Evolutionary conservation across 1,140 invertebrate genomes (phyloP).

Genomic region (Ladona fulva): DNA sequence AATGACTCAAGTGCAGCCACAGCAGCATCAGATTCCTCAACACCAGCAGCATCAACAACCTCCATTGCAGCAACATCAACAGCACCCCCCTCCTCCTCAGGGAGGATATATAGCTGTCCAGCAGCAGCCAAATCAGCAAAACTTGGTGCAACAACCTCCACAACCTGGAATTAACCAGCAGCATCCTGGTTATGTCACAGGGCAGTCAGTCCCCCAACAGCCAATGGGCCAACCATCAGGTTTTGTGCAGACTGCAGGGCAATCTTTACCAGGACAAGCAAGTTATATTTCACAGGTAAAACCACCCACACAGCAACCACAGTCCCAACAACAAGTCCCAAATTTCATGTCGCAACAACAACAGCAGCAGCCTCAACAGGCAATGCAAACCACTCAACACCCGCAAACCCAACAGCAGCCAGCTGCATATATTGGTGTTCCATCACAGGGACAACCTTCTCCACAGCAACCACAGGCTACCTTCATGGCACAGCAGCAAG

Average conservation of each 20-base stretch:
- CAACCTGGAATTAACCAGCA: neutral
- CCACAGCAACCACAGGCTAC: constrained; percentile 3
- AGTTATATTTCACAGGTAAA: neutral
- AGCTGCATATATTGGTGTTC: constrained; percentile 9
- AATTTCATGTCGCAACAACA: constrained; percentile 24
- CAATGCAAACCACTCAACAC: constrained; percentile 32
- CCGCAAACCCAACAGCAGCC: constrained; percentile 29
- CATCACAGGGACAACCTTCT: constrained; percentile 17
- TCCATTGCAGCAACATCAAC: constrained; percentile 21
- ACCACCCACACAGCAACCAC: constrained; percentile 2
- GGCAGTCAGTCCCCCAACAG: neutral
- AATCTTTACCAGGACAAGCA: constrained; percentile 11
- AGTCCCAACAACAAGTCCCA: constrained; percentile 14
- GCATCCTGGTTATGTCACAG: neutral
- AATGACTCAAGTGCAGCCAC: constrained; percentile 24
- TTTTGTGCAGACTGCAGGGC: constrained; percentile 14
- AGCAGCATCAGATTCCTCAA: constrained; percentile 22
- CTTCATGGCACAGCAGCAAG: neutral
- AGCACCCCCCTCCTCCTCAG: constrained; percentile 11
- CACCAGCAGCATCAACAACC: constrained; percentile 22
- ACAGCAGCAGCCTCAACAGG: constrained; percentile 26
- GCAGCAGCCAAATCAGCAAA: neutral
- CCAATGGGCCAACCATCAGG: neutral
- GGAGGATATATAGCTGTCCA: neutral
- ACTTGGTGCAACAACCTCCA: too few species aligned